phyloP scores from a whole-genome alignment of 2,113 vertebrate species.

The Rhea pennata region DNA sequence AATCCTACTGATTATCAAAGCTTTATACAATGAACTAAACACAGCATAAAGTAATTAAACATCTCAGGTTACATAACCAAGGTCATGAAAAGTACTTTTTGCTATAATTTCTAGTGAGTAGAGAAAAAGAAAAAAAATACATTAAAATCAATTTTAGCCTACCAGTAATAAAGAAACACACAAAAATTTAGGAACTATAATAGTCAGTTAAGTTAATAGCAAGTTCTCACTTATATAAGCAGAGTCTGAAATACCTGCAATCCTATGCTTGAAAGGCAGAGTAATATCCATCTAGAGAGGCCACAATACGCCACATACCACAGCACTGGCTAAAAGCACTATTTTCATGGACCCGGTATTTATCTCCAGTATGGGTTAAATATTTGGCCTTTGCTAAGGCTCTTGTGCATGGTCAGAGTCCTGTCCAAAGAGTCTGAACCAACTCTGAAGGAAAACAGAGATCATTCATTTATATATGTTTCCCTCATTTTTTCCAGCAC shows the following conservation, averaged over 20 bases:
- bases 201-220: neutral
- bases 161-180: neutral
- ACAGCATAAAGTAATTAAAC: neutral
- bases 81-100: neutral
- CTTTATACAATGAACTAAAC: neutral
- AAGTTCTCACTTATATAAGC: neutral
- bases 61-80: neutral
- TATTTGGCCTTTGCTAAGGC: neutral
- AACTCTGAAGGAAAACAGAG: too few relatives aligned
- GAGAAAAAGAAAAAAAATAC: neutral
- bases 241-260: neutral
- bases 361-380: neutral
- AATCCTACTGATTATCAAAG: neutral
- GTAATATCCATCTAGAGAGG: neutral
- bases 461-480: neutral
- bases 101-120: neutral
- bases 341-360: neutral
- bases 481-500: neutral
- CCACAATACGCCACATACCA: neutral
- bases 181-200: neutral
- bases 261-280: neutral
- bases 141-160: neutral
- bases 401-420: neutral
- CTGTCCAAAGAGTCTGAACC: neutral
- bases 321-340: neutral